A percentile compares a stretch with the other conserved stretches of the same genome.
Evolutionary conservation across 1,140 invertebrate genomes (phyloP).

Genomic region (Nasonia giraulti): DNA sequence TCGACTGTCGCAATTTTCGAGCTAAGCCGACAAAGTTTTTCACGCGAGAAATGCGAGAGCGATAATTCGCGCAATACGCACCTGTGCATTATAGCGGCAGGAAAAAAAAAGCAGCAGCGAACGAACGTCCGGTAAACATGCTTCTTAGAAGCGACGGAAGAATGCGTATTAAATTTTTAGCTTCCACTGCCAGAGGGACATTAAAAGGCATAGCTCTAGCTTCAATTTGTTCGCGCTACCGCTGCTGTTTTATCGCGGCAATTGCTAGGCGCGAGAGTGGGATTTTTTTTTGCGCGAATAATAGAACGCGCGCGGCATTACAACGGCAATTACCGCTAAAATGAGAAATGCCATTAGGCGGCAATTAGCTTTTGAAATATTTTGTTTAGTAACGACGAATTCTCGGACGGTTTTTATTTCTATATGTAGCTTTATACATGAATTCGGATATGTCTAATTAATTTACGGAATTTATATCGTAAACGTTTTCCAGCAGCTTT

Average conservation of each 20-base stretch:
- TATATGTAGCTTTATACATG: no score
- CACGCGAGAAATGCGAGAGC: neutral
- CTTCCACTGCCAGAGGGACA: neutral
- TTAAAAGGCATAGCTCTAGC: constrained; percentile 20
- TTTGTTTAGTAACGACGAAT: constrained; percentile 26
- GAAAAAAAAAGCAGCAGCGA: neutral
- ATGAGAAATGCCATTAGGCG: constrained; percentile 16
- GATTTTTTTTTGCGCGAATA: neutral
- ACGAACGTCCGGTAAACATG: neutral
- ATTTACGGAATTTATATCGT: no score
- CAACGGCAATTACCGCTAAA: constrained; percentile 17
- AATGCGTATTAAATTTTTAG: constrained; percentile 43
- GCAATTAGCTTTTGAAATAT: constrained; percentile 27
- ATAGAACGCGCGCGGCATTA: constrained; percentile 10
- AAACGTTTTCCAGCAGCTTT: no score
- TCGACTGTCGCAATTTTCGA: neutral
- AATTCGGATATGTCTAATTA: neutral
- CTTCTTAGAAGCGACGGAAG: constrained; percentile 26
- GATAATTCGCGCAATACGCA: neutral
- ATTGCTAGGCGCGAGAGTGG: neutral
- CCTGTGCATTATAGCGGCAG: no score
- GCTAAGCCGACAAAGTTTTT: neutral
- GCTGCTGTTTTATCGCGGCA: constrained; percentile 22
- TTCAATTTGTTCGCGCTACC: neutral
- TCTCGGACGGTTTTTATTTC: neutral